Base-by-base conservation (phyloP, 2,797 vertebrate genomes). In the Xyrichtys novacula region DNA sequence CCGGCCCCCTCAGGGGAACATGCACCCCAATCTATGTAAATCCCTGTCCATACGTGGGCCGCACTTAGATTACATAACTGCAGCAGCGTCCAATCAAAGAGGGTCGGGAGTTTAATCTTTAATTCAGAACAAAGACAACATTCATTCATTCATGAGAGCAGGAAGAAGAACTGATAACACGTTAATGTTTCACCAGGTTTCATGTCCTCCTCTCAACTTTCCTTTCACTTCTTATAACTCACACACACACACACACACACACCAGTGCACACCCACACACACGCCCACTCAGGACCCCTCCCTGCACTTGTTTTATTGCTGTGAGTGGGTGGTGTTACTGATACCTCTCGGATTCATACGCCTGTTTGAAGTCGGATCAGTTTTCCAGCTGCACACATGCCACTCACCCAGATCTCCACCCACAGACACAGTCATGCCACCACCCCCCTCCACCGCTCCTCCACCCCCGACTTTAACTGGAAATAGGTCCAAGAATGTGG, bases 281-380 rank as follows among this genome's bases (percentile, higher is more conserved):
- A 40, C 38, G 32, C 48, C 58, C 55, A 59, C 43, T 52, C 19
- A 58, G 4, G 44, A 47, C 58, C 64, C 76, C 70, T 71, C 80
- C 83, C 83, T 65, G 68, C 81, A 74, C 89, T 88, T 85, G 80
- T 91, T 91, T 91, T 91, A 91, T 89, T 86, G 87, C 87, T 81
- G 89, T 85, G 90, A 91, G 90, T 89, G 89, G 91, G 91, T 80
- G 86, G 78, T 85, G 90, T 89, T 85, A 91, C 71, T 63, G 90
- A 93, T 93, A 92, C 88, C 80, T 85, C 88, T 81, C 80, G 89
- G 89, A 91, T 89, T 92, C 90, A 89, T 84, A 84, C 83, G 31
- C 19, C 78, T 71, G 88, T 94, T 93, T 92, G 91, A 93, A 93
- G 92, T 91, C 65, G 88, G 90, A 93, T 94, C 89, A 78, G 81